Evolutionary conservation across 2,888 invertebrate species (phyloP).

Genomic region (Tupiocoris notatus): DNA sequence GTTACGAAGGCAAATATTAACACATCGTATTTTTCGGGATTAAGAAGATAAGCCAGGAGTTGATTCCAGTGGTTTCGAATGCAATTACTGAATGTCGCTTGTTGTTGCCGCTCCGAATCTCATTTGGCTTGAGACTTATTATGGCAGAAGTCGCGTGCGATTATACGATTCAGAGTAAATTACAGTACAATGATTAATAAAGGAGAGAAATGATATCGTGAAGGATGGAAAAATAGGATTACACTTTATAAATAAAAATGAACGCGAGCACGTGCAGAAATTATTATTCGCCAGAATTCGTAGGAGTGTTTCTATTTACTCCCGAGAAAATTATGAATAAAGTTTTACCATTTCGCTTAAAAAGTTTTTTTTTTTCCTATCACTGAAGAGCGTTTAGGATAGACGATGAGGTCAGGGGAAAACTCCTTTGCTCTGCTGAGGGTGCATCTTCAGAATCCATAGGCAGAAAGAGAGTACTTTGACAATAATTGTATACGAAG

Average conservation of each 20-base stretch:
- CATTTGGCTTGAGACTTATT: not conserved
- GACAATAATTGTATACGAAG: slow-evolving; percentile 23
- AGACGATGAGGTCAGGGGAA: not conserved
- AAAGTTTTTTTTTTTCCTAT: no score
- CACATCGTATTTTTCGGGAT: not conserved
- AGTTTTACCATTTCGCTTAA: no score
- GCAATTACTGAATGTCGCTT: not conserved
- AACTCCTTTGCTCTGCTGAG: not conserved
- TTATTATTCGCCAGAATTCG: no score
- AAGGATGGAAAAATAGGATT: no score
- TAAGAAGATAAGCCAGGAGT: not conserved
- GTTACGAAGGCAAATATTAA: not conserved
- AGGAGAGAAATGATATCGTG: no score
- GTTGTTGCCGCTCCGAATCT: not conserved
- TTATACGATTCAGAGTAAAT: not conserved
- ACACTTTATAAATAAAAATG: no score
- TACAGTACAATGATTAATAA: no score
- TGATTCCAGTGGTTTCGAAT: not conserved
- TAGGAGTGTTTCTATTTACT: no score
- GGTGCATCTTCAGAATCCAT: not conserved
- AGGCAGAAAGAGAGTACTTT: slow-evolving; percentile 20
- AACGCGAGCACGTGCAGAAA: no score
- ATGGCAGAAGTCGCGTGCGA: not conserved
- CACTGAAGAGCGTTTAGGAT: no score
- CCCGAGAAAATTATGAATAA: no score